Conservation (phyloP, 2,888 invertebrate genomes). For the Drosophila antonietae region DNA sequence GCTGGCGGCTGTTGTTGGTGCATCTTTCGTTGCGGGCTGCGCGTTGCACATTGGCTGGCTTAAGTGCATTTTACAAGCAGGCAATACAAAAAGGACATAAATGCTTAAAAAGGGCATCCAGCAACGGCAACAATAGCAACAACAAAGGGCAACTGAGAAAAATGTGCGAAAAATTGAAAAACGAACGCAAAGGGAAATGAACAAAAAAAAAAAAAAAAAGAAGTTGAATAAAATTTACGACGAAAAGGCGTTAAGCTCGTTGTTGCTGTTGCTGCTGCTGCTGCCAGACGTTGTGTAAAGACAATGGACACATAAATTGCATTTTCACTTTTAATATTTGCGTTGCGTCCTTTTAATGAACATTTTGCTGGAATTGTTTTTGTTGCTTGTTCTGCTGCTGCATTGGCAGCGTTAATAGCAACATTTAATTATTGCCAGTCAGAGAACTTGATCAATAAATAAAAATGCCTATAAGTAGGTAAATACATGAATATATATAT, state of each 20-base stretch:
- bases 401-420: slow-evolving; percentile 35
- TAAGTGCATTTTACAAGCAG: slow-evolving; percentile 75
- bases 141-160: slow-evolving; percentile 49
- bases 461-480: neutral
- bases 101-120: slow-evolving; percentile 74
- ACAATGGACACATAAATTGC: slow-evolving; percentile 78
- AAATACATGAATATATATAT: neutral
- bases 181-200: slow-evolving; percentile 61
- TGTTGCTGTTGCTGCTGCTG: slow-evolving; percentile 39
- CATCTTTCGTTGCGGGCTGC: slow-evolving; percentile 51
- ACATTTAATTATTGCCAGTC: slow-evolving; percentile 53
- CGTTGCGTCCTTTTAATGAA: slow-evolving; percentile 66
- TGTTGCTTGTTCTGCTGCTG: slow-evolving; percentile 26
- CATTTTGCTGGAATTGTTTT: slow-evolving; percentile 39
- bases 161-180: slow-evolving; percentile 71
- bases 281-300: slow-evolving; percentile 52
- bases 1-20: slow-evolving; percentile 51
- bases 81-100: slow-evolving; percentile 76
- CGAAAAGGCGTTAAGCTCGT: slow-evolving; percentile 73
- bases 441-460: slow-evolving; percentile 41
- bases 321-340: slow-evolving; percentile 78
- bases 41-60: slow-evolving; percentile 43
- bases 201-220: slow-evolving; percentile 52
- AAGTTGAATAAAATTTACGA: slow-evolving; percentile 75
- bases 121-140: slow-evolving; percentile 50